Percentiles rank a stretch among this genome's conserved stretches.
phyloP scores from a whole-genome alignment of 2,888 invertebrate genomes.

The Hydroisotoma schaefferi region DNA sequence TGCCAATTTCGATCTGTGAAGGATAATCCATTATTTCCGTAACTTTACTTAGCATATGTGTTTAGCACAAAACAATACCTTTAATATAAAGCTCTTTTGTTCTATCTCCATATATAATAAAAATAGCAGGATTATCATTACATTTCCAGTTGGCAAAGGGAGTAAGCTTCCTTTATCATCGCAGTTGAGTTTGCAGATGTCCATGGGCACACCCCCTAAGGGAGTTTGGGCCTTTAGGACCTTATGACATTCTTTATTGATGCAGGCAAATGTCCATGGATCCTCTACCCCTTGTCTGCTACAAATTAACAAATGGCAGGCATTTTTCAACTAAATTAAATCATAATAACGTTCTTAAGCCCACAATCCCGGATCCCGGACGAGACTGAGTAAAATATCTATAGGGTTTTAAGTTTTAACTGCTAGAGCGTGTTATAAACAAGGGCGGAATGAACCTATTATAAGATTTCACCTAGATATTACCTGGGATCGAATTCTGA shows the following conservation, averaged over 20 bases:
- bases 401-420: no score
- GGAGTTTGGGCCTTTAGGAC: constrained; percentile 2
- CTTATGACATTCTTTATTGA: constrained; percentile 9
- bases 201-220: constrained; percentile 50
- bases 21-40: no score
- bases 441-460: no score
- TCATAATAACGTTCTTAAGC: no score
- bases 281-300: background rate
- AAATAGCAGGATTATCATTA: background rate
- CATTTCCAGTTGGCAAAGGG: constrained; percentile 61
- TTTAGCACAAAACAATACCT: background rate
- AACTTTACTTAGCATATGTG: no score
- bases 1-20: constrained; percentile 13
- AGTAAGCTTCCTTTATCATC: constrained; percentile 65
- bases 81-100: background rate
- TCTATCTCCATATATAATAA: background rate
- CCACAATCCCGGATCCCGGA: no score
- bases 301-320: no score
- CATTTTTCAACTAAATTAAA: no score
- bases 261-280: constrained; percentile 18
- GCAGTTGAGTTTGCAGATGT: constrained; percentile 65
- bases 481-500: no score
- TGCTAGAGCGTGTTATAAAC: no score
- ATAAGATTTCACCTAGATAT: no score
- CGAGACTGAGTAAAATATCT: no score